Conservation (phyloP, 2,113 vertebrate genomes). For the Coptodon rendalli region DNA sequence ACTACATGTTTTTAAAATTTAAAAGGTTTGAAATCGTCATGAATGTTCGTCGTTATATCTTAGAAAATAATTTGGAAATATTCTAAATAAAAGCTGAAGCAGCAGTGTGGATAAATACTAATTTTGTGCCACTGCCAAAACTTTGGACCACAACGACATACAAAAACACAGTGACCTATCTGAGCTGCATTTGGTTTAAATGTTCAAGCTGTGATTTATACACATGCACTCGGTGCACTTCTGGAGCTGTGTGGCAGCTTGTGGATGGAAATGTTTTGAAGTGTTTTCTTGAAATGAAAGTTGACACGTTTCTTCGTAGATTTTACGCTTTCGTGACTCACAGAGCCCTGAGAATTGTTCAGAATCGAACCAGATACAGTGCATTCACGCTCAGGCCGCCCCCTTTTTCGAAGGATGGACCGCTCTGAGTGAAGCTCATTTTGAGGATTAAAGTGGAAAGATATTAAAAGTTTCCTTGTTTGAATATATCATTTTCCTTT, state of each 20-base stretch:
- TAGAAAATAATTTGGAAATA: not conserved
- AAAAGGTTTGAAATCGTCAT: not conserved
- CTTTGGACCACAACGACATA: not conserved
- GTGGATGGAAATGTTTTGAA: not conserved
- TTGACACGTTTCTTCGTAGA: not conserved
- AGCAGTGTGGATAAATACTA: not conserved
- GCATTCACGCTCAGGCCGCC: not conserved
- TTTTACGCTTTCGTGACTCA: not conserved
- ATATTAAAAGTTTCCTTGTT: slow-evolving; percentile 12
- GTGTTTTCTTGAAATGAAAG: slow-evolving; percentile 1
- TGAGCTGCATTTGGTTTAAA: not conserved
- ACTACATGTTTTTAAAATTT: not conserved
- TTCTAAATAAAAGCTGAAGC: not conserved
- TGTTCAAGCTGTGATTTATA: not conserved
- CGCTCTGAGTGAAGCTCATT: not conserved
- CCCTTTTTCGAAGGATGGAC: not conserved
- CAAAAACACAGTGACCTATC: not conserved
- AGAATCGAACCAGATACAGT: not conserved
- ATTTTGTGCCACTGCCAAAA: not conserved
- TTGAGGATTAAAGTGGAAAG: not conserved
- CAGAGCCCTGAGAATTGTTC: not conserved
- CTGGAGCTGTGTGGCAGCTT: not conserved
- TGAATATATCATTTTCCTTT: slow-evolving; percentile 31
- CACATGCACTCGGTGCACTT: not conserved
- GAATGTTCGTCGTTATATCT: not conserved